A percentile compares a stretch with the other conserved stretches of the same genome.
phyloP scores from a whole-genome alignment of 2,113 vertebrate species.

The Phrynocephalus versicolor region DNA sequence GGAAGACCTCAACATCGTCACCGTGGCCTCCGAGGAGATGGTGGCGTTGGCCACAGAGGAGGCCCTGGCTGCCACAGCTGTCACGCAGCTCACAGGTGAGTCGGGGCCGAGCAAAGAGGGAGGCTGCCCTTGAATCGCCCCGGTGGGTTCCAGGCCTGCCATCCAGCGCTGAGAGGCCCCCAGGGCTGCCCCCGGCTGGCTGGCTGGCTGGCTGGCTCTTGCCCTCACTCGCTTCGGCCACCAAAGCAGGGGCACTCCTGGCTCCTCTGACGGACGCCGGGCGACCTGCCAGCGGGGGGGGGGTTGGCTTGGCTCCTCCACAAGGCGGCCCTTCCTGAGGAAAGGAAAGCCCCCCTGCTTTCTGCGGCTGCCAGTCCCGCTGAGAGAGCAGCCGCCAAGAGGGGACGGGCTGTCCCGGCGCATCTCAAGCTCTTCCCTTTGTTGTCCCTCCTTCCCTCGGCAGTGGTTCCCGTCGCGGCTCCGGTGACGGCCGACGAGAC shows the following conservation, averaged over 20 bases:
- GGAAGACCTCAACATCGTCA: slow-evolving; percentile 90
- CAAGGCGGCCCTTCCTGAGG: too few relatives aligned
- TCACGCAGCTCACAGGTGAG: slow-evolving; percentile 93
- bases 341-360: too few relatives aligned
- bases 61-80: slow-evolving; percentile 85
- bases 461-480: slow-evolving; percentile 85
- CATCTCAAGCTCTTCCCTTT: too few relatives aligned
- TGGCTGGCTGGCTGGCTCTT: neutral
- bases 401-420: neutral
- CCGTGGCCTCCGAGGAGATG: slow-evolving; percentile 90
- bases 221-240: neutral
- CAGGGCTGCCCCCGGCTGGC: too few relatives aligned
- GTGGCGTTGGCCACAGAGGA: slow-evolving; percentile 90
- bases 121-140: too few relatives aligned
- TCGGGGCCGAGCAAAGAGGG: neutral
- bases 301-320: too few relatives aligned
- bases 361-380: neutral
- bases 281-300: too few relatives aligned
- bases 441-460: too few relatives aligned
- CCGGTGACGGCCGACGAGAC: slow-evolving; percentile 91
- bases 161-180: too few relatives aligned
- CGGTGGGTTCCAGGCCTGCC: too few relatives aligned
- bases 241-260: too few relatives aligned
- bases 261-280: too few relatives aligned
- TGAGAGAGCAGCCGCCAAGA: neutral